Evolutionary conservation across 2,797 vertebrate genomes (phyloP).

Genomic region (Muscicapa striata): DNA sequence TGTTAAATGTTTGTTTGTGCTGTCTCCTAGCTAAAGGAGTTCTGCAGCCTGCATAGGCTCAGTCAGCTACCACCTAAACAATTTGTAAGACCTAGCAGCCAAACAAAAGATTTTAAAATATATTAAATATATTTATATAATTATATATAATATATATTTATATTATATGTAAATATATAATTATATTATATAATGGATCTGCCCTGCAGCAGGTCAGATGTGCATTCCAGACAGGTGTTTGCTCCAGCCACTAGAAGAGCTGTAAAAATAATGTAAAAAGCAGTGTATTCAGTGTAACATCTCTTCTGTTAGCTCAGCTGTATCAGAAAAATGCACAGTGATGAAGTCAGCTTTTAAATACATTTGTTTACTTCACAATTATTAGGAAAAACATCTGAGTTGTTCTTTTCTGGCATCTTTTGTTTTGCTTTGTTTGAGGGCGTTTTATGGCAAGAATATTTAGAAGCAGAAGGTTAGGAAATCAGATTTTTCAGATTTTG

Average conservation of each 20-base stretch:
- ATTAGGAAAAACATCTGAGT: neutral
- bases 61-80: neutral
- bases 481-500: neutral
- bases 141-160: too few relatives aligned
- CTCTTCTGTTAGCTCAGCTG: conserved; percentile 16
- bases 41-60: neutral
- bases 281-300: neutral
- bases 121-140: neutral
- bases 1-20: neutral
- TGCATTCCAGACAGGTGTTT: conserved; percentile 7
- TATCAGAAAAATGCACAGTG: conserved; percentile 18
- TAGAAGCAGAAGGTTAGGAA: neutral
- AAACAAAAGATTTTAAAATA: conserved; percentile 13
- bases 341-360: conserved; percentile 28
- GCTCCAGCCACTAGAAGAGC: conserved; percentile 26
- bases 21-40: neutral
- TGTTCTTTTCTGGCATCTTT: neutral
- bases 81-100: neutral
- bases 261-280: conserved; percentile 51
- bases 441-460: neutral
- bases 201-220: neutral
- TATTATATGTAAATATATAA: too few relatives aligned
- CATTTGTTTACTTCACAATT: conserved; percentile 17
- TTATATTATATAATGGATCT: neutral
- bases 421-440: neutral